Conservation (phyloP, 37 sponge, comb jelly and placozoan species). For the Halichondria panicea region DNA sequence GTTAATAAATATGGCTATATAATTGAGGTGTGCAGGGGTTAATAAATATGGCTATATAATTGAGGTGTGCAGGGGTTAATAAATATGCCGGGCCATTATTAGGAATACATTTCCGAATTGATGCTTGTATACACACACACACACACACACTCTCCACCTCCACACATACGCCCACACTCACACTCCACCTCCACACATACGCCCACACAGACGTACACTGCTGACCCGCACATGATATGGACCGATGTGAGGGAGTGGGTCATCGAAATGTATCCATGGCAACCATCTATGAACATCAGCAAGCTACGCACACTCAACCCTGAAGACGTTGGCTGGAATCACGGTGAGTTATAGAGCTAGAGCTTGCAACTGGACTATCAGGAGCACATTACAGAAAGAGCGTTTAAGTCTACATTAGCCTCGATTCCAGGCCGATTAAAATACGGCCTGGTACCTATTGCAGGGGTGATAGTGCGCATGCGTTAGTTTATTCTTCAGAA, state of each 20-base stretch:
- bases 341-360: constrained; percentile 44
- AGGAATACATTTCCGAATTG: too few species aligned
- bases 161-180: not conserved
- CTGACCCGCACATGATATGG: constrained; percentile 69
- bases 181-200: not conserved
- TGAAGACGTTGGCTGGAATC: constrained; percentile 79
- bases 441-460: too few species aligned
- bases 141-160: not conserved
- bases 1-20: not conserved
- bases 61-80: not conserved
- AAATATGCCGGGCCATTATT: too few species aligned
- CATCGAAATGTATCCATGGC: constrained; percentile 75
- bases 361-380: not conserved
- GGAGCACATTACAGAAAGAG: not conserved
- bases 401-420: too few species aligned
- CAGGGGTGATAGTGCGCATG: too few species aligned
- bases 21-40: not conserved
- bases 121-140: not conserved
- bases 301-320: constrained; percentile 67
- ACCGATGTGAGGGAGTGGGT: constrained; percentile 79
- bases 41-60: not conserved
- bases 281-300: constrained; percentile 25
- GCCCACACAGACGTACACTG: constrained; percentile 51
- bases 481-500: too few species aligned
- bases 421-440: too few species aligned